Conservation (phyloP, 2,888 invertebrate species). For the Pristionchus maxplancki region DNA sequence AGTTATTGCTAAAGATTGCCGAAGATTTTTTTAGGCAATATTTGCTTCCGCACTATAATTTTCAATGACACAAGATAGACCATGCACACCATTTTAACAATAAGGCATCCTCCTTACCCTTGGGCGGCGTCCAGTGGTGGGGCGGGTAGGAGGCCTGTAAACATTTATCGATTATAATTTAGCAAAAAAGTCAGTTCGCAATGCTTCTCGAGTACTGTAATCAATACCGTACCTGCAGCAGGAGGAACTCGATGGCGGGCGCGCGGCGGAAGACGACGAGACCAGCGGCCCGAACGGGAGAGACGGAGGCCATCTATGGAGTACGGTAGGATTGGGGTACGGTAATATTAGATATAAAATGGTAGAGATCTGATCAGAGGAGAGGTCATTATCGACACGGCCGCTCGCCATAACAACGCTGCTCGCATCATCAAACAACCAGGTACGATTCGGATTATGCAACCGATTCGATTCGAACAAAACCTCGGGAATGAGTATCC, state of each 20-base stretch:
- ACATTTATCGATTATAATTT: slow-evolving; percentile 85
- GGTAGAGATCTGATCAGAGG: too few relatives aligned
- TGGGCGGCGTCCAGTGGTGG: slow-evolving; percentile 95
- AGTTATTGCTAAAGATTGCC: too few relatives aligned
- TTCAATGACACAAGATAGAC: too few relatives aligned
- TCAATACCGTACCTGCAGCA: slow-evolving; percentile 52
- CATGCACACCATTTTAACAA: too few relatives aligned
- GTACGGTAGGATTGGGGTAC: slow-evolving; percentile 21
- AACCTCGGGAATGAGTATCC: neutral
- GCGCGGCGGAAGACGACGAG: slow-evolving; percentile 87
- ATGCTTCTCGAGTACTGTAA: too few relatives aligned
- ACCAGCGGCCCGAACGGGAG: slow-evolving; percentile 85
- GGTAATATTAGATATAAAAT: neutral
- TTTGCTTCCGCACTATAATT: too few relatives aligned
- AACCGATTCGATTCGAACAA: neutral
- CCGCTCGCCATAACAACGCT: too few relatives aligned
- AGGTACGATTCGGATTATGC: neutral
- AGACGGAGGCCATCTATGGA: slow-evolving; percentile 30
- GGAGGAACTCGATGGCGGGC: slow-evolving; percentile 78
- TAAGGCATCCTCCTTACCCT: too few relatives aligned
- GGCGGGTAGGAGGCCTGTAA: slow-evolving; percentile 88
- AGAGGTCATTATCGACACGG: too few relatives aligned
- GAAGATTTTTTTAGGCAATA: too few relatives aligned
- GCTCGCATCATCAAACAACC: neutral
- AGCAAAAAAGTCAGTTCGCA: too few relatives aligned